These are phyloP conservation scores for Odocoileus hemionus DNA, from an alignment of 2,113 vertebrate species.

Conservation along the genomic window DNA sequence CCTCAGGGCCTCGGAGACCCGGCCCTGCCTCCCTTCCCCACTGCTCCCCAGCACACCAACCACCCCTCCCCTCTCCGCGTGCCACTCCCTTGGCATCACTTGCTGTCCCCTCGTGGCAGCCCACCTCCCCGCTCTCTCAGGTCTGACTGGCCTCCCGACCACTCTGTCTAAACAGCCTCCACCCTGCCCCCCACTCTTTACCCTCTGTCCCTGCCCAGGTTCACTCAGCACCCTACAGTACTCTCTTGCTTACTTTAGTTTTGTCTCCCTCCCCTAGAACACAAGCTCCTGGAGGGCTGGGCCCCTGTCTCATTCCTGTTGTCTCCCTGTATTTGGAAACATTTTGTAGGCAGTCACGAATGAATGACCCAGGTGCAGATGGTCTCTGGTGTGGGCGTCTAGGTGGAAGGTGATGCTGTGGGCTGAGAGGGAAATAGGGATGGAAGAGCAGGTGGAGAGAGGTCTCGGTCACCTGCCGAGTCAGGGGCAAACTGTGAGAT, in stretches of 20 bases:
- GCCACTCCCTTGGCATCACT: accelerated
- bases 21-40: background rate
- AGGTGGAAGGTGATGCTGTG: background rate
- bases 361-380: too few relatives aligned
- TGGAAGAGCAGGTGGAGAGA: background rate
- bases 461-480: background rate
- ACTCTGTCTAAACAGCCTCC: background rate
- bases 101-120: background rate
- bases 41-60: background rate
- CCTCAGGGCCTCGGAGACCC: background rate
- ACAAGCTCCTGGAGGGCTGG: background rate
- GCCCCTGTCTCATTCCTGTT: background rate
- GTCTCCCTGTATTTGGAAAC: background rate
- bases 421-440: background rate
- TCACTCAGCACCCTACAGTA: accelerated
- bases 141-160: background rate
- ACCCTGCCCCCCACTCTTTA: accelerated
- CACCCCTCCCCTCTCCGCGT: accelerated
- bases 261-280: background rate
- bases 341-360: accelerated
- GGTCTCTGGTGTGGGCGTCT: background rate
- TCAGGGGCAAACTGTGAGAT: background rate
- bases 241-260: background rate
- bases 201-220: background rate
- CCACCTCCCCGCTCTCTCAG: background rate